Base-by-base conservation (phyloP, 2,113 vertebrate species). In the Neodontobutis hainanensis region DNA sequence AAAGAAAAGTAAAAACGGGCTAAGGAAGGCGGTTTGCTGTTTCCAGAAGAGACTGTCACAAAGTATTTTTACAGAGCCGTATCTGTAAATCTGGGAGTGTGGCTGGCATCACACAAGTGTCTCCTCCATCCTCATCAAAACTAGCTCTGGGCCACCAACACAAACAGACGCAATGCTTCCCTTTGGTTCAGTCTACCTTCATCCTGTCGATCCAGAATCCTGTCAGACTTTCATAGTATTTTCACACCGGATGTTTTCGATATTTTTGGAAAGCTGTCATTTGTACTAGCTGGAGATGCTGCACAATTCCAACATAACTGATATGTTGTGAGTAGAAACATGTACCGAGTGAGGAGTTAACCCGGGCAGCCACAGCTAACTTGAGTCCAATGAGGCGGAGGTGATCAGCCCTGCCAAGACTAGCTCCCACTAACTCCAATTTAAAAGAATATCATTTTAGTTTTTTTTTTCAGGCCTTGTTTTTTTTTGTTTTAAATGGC, bases 21-120 rank as follows among this genome's bases (percentile, higher is more conserved):
- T 53, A 53, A 11, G 38, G 72, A 64, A 77, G 61, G 34, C 36
- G 44, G 70, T 63, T 70, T 81, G 80, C 53, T 9, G 42, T 59
- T 72, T 77, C 64, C 74, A 47, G 61, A 77, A 68, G 38, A n/a
- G 59, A 64, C 73, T 65, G 75, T 81, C 84, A 75, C 58, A 36
- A 62, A 71, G 58, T n/a, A 61, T 62, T 78, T 88, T 75, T 48
- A 69, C 62, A 80, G 73, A 84, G 62, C 65, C 60, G 61, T 63
- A 53, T 78, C 68, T 79, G 73, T 73, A 70, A 82, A 67, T 10
- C 48, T 48, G 50, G 61, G 56, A 56, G 60, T 43, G 53, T 43
- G 57, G 81, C 70, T 77, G 76, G 32, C 73, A 75, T 70, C 49
- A 16, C 62, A 56, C 11, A 3, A 70, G 56, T 19, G 51, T 78